phyloP scores from a whole-genome alignment of 2,888 invertebrate species.

The Macrosoma leucophasiata region DNA sequence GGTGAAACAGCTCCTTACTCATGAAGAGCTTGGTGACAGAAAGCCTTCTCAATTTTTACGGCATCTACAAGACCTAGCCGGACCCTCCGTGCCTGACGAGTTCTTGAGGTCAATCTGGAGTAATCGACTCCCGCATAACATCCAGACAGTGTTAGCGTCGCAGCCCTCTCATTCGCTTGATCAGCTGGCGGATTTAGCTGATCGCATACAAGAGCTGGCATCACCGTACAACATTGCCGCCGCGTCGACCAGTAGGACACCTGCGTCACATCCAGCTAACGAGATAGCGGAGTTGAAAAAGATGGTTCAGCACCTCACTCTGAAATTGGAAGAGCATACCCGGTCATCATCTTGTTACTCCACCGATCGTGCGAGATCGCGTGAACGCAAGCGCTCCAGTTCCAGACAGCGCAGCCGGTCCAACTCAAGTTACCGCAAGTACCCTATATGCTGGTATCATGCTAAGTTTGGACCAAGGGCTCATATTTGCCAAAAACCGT shows the following conservation, averaged over 20 bases:
- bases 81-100: constrained; percentile 13
- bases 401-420: background rate
- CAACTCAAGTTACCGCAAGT: constrained; percentile 12
- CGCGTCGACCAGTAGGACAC: background rate
- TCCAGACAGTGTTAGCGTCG: constrained; percentile 16
- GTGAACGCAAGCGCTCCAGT: background rate
- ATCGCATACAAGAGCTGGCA: constrained; percentile 15
- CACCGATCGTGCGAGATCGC: background rate
- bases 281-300: constrained; percentile 3
- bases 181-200: constrained; percentile 16
- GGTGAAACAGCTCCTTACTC: constrained; percentile 18
- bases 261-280: too few relatives aligned
- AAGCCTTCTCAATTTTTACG: constrained; percentile 24
- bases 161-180: constrained; percentile 13
- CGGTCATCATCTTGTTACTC: background rate
- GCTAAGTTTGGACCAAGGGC: constrained; percentile 15
- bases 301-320: constrained; percentile 2
- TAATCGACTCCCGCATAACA: constrained; percentile 11
- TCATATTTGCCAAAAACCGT: constrained; percentile 14
- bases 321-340: background rate
- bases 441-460: constrained; percentile 25
- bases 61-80: constrained; percentile 11
- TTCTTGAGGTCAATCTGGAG: constrained; percentile 18
- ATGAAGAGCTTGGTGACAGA: constrained; percentile 24
- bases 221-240: constrained; percentile 1